Evolutionary conservation across 2,113 vertebrate species (phyloP).

Genomic region (Tyrannus savana): DNA sequence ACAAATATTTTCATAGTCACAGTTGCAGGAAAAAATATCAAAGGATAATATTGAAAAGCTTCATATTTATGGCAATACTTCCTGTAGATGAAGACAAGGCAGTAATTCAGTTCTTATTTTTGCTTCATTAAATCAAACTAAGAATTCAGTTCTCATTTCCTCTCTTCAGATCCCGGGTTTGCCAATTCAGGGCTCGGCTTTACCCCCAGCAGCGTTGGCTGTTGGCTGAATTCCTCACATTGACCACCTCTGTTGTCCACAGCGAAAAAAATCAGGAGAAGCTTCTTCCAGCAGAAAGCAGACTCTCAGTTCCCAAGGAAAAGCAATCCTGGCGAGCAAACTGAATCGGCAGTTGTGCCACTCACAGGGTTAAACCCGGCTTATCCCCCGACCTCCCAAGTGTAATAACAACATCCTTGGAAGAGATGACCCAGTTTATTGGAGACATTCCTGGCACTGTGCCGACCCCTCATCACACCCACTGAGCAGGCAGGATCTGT

Average conservation of each 20-base stretch:
- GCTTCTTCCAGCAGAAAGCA: background rate
- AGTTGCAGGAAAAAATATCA: background rate
- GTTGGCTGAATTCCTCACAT: background rate
- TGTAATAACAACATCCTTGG: constrained; percentile 18
- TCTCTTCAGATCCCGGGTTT: background rate
- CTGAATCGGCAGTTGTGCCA: background rate
- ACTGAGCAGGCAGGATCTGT: background rate
- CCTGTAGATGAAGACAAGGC: background rate
- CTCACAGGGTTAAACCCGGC: constrained; percentile 5
- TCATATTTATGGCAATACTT: background rate
- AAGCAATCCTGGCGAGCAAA: background rate
- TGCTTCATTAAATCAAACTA: background rate
- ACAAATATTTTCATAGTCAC: background rate
- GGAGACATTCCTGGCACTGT: background rate
- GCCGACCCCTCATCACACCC: background rate
- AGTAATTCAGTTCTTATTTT: background rate
- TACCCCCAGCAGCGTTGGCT: background rate
- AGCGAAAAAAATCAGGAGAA: background rate
- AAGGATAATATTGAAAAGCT: background rate
- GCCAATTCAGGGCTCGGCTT: background rate
- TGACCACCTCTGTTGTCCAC: background rate
- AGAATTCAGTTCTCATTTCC: background rate
- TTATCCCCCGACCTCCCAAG: constrained; percentile 35
- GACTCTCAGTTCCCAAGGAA: background rate
- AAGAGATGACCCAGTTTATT: constrained; percentile 55